A percentile compares a stretch with the other conserved stretches of the same genome.
Evolutionary conservation across 2,797 vertebrate species (phyloP).

Genomic region (Phrynocephalus forsythii): DNA sequence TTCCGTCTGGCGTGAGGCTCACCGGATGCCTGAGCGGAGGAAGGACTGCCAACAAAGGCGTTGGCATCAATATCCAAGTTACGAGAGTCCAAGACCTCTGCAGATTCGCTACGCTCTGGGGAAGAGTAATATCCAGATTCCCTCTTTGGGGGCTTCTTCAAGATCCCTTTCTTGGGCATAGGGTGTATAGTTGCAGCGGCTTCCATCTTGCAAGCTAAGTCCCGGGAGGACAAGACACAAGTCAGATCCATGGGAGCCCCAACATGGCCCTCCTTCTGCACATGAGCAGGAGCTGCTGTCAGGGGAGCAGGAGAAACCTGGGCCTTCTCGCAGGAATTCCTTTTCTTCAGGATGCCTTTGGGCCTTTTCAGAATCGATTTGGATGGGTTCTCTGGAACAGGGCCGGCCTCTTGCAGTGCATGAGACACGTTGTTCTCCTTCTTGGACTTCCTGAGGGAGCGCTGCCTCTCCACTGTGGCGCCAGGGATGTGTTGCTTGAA

Average conservation of each 20-base stretch:
- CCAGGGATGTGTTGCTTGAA: constrained; percentile 83
- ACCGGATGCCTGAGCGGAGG: constrained; percentile 48
- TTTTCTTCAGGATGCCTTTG: constrained; percentile 93
- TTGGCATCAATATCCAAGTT: constrained; percentile 38
- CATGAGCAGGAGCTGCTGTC: rapidly evolving
- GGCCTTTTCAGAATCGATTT: constrained; percentile 80
- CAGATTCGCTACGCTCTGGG: constrained; percentile 86
- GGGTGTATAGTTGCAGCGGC: rapidly evolving
- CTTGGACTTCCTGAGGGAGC: constrained; percentile 92
- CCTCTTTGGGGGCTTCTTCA: constrained; percentile 88
- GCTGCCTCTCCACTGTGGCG: constrained; percentile 84
- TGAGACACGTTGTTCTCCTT: constrained; percentile 93
- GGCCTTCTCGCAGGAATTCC: constrained; percentile 79
- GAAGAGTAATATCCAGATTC: constrained; percentile 94
- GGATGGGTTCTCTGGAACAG: constrained; percentile 56
- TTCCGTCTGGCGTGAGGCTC: constrained; percentile 75
- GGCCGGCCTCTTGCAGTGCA: constrained; percentile 76
- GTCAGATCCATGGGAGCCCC: not conserved
- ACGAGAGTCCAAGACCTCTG: constrained; percentile 68
- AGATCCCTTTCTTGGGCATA: constrained; percentile 90
- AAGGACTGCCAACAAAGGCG: constrained; percentile 61
- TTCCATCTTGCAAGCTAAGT: rapidly evolving
- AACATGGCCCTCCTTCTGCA: not conserved
- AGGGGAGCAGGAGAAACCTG: not conserved
- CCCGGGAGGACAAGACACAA: constrained; percentile 7